A percentile compares a stretch with the other conserved stretches of the same genome.
These are phyloP conservation scores for Melieria omissa DNA, from an alignment of 2,888 invertebrate genomes.

Conservation along the genomic window DNA sequence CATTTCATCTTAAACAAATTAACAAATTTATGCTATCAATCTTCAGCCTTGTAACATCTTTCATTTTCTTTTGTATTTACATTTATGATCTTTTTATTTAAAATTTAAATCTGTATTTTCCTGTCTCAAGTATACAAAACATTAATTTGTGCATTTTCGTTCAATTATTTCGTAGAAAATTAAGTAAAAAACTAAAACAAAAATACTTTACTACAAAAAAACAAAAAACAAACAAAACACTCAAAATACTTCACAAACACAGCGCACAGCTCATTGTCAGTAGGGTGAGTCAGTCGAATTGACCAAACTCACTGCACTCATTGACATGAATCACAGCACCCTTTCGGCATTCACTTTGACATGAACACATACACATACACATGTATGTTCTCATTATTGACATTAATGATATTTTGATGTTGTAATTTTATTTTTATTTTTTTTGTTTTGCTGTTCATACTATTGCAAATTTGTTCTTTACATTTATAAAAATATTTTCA, in stretches of 20 bases:
- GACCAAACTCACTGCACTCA: background rate
- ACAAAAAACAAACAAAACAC: constrained; percentile 8
- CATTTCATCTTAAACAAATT: background rate
- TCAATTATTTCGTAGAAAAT: constrained; percentile 44
- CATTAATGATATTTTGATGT: background rate
- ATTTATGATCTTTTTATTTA: constrained; percentile 28
- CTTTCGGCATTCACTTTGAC: background rate
- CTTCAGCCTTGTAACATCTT: background rate
- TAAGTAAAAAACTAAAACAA: constrained; percentile 25
- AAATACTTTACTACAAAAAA: background rate
- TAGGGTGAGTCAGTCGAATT: background rate
- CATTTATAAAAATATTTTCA: background rate
- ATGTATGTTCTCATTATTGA: background rate
- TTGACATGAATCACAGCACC: too few relatives aligned
- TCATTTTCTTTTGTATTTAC: constrained; percentile 9
- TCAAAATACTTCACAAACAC: constrained; percentile 8
- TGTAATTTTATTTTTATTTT: background rate
- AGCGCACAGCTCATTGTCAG: background rate
- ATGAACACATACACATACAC: background rate
- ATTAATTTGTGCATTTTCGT: constrained; percentile 38
- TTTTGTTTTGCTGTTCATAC: background rate
- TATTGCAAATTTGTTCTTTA: background rate
- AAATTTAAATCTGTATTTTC: constrained; percentile 33
- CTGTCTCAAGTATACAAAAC: background rate
- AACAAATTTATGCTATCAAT: background rate